Conservation (phyloP, 2,113 vertebrate species). For the Elephas maximus region DNA sequence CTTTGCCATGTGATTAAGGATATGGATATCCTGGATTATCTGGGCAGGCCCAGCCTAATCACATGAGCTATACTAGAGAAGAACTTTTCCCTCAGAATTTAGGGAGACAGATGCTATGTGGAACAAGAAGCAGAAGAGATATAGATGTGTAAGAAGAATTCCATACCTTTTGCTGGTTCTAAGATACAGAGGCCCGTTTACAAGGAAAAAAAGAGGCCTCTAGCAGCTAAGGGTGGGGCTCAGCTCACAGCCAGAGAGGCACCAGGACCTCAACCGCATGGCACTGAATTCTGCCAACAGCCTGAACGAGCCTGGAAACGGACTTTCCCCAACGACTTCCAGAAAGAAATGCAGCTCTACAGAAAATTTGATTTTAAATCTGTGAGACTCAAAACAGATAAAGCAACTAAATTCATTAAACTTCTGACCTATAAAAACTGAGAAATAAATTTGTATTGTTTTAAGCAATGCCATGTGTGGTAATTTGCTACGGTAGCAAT, state of each 20-base stretch:
- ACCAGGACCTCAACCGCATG: no score
- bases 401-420: no score
- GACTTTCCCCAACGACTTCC: neutral
- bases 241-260: neutral
- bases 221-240: accelerated
- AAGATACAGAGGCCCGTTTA: accelerated
- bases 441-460: neutral
- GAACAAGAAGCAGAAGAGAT: neutral
- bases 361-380: neutral
- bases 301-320: neutral
- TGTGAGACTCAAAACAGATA: neutral
- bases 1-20: neutral
- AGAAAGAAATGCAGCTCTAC: neutral
- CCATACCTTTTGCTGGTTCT: neutral
- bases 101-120: neutral
- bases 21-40: neutral
- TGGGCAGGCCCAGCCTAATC: neutral
- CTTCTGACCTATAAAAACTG: neutral
- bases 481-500: neutral
- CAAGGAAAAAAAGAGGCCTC: neutral
- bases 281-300: neutral
- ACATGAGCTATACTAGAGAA: neutral
- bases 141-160: accelerated
- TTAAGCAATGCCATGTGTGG: neutral
- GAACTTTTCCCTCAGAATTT: neutral